Evolutionary conservation across 1,140 invertebrate genomes (phyloP).

Genomic region (Drosophila simulans): DNA sequence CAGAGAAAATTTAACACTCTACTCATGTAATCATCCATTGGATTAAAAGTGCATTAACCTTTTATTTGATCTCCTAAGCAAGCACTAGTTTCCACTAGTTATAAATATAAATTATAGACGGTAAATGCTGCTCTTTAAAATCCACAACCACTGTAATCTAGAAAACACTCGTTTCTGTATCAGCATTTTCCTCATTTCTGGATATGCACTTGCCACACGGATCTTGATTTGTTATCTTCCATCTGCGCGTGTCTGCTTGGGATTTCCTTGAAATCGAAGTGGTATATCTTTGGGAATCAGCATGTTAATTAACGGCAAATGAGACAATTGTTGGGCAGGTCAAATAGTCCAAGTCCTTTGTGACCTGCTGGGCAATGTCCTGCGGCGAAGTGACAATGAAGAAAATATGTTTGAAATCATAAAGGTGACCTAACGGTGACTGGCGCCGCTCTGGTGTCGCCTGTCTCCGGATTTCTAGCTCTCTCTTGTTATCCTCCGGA

Average conservation of each 20-base stretch:
- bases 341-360: slow-evolving; percentile 1
- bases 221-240: slow-evolving; percentile 18
- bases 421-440: slow-evolving; percentile 54
- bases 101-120: not conserved
- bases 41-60: too few species aligned
- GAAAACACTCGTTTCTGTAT: not conserved
- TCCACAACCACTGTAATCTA: slow-evolving; percentile 14
- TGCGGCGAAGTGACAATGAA: slow-evolving; percentile 39
- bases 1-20: too few species aligned
- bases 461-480: slow-evolving; percentile 12
- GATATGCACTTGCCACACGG: not conserved
- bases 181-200: slow-evolving; percentile 7
- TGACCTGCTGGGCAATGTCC: slow-evolving; percentile 53
- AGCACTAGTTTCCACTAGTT: not conserved
- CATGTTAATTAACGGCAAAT: slow-evolving; percentile 71
- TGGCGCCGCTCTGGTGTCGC: slow-evolving; percentile 27
- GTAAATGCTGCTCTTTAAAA: not conserved
- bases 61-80: too few species aligned
- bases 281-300: slow-evolving; percentile 26
- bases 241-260: slow-evolving; percentile 54
- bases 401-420: slow-evolving; percentile 25
- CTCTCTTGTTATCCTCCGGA: not conserved
- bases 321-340: slow-evolving; percentile 46
- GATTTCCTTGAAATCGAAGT: slow-evolving; percentile 55
- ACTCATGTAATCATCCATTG: too few species aligned